Conservation (phyloP, 2,113 vertebrate genomes). For the Ageneiosus marmoratus region DNA sequence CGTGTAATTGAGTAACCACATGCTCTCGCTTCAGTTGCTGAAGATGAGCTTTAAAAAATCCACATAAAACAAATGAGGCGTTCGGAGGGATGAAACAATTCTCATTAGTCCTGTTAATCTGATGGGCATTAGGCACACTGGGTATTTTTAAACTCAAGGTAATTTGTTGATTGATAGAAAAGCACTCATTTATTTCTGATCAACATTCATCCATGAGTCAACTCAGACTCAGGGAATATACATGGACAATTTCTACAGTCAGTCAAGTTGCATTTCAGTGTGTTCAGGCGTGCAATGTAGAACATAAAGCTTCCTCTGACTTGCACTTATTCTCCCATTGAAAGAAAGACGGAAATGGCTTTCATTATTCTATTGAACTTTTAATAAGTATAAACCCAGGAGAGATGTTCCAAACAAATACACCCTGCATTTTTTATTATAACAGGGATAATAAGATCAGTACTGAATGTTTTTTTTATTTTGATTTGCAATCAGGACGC, state of each 20-base stretch:
- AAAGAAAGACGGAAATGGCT: conserved; percentile 38
- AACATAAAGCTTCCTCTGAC: conserved; percentile 30
- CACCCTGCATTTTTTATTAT: conserved; percentile 40
- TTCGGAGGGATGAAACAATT: conserved; percentile 65
- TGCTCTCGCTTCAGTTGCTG: conserved; percentile 61
- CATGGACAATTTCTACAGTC: neutral
- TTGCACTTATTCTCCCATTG: conserved; percentile 28
- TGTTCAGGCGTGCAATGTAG: conserved; percentile 10
- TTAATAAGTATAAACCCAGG: conserved; percentile 38
- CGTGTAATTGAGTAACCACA: conserved; percentile 56
- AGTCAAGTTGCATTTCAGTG: neutral
- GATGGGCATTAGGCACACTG: conserved; percentile 58
- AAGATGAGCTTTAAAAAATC: conserved; percentile 50
- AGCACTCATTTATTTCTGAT: conserved; percentile 51
- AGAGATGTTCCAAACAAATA: conserved; percentile 43
- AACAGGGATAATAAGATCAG: conserved; percentile 30
- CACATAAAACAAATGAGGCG: conserved; percentile 60
- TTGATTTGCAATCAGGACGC: conserved; percentile 34
- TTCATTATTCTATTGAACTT: conserved; percentile 45
- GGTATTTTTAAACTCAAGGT: conserved; percentile 62
- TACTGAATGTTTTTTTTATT: neutral
- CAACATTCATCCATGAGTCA: neutral
- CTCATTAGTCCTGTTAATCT: conserved; percentile 67
- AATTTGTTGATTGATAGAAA: conserved; percentile 65
- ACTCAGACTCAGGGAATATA: neutral